Evolutionary conservation across 2,888 invertebrate species (phyloP).

Genomic region (Agriopis leucophaearia): DNA sequence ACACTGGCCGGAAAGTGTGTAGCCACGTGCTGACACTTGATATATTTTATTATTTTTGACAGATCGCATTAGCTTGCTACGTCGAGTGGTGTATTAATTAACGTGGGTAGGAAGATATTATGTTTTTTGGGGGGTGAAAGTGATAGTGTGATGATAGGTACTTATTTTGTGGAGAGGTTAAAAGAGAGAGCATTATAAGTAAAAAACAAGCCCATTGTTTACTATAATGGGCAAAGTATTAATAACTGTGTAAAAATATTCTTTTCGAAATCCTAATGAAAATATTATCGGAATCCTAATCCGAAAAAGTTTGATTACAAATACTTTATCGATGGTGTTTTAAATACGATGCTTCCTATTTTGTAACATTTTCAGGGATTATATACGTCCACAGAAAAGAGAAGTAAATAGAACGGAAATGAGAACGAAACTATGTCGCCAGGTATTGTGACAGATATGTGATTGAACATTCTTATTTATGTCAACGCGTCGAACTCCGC

Average conservation of each 20-base stretch:
- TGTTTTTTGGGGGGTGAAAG: constrained; percentile 21
- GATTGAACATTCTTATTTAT: too few species aligned
- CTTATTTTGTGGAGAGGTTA: background rate
- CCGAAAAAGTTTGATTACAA: too few species aligned
- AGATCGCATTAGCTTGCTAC: constrained; percentile 73
- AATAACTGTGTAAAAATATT: too few species aligned
- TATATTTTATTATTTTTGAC: constrained; percentile 79
- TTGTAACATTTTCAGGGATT: background rate
- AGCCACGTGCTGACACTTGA: constrained; percentile 76
- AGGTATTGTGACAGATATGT: too few species aligned
- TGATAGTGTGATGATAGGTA: constrained; percentile 27
- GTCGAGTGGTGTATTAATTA: constrained; percentile 52
- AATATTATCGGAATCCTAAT: too few species aligned
- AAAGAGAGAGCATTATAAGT: background rate
- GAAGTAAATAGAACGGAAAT: too few species aligned
- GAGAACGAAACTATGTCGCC: too few species aligned
- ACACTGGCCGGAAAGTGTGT: constrained; percentile 24
- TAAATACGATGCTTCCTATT: background rate
- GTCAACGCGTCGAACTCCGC: too few species aligned
- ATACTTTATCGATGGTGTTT: background rate
- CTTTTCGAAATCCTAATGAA: too few species aligned
- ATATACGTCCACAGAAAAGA: too few species aligned
- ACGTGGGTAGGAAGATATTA: constrained; percentile 45
- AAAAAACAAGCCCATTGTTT: background rate
- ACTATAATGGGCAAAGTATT: too few species aligned